These are phyloP conservation scores for Hybognathus amarus DNA, from an alignment of 2,797 vertebrate species.

Conservation along the genomic window DNA sequence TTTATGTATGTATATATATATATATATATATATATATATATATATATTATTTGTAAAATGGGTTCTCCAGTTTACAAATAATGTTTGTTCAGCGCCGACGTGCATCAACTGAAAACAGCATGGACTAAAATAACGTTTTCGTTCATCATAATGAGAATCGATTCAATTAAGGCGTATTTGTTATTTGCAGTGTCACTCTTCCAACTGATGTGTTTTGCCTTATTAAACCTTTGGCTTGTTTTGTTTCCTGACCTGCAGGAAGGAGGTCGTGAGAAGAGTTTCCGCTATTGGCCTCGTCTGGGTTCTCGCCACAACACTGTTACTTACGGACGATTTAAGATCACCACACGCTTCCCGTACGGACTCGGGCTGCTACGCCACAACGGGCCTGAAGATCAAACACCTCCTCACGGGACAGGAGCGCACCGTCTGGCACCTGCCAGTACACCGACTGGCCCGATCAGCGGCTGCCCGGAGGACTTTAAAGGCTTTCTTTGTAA, in stretches of 20 bases:
- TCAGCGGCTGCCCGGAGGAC: constrained; percentile 96
- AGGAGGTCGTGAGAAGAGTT: constrained; percentile 94
- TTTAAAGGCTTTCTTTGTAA: constrained; percentile 95
- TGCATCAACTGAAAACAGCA: too few relatives aligned
- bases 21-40: too few relatives aligned
- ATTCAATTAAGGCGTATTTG: not conserved
- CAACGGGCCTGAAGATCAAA: constrained; percentile 95
- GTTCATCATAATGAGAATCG: too few relatives aligned
- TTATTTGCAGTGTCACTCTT: not conserved
- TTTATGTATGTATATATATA: too few relatives aligned
- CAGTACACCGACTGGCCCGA: constrained; percentile 99
- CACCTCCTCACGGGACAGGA: constrained; percentile 95
- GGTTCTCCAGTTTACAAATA: too few relatives aligned
- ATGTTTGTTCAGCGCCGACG: too few relatives aligned
- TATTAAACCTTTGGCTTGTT: not conserved
- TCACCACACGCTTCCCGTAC: constrained; percentile 97
- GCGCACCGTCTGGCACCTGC: constrained; percentile 95
- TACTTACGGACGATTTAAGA: constrained; percentile 96
- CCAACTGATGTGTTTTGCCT: too few relatives aligned
- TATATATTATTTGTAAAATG: too few relatives aligned
- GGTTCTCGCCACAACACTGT: constrained; percentile 95
- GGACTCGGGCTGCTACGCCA: constrained; percentile 97
- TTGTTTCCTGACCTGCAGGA: constrained; percentile 76
- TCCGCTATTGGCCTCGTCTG: constrained; percentile 95
- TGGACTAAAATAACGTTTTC: too few relatives aligned